These are phyloP conservation scores for Calameuta idolon DNA, from an alignment of 2,888 invertebrate species.

Conservation along the genomic window DNA sequence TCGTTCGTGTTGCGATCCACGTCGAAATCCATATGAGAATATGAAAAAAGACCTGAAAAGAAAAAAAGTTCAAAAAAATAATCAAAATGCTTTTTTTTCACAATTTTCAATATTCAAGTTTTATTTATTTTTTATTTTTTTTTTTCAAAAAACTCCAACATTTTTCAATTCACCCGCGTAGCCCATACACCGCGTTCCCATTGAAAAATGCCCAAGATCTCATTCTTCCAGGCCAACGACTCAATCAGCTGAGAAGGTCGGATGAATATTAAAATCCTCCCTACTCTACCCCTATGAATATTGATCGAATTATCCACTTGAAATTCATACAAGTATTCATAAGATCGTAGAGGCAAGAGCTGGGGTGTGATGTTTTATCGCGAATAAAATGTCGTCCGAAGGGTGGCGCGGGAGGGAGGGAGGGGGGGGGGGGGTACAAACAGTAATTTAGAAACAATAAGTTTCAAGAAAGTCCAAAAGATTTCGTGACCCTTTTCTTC, in stretches of 20 bases:
- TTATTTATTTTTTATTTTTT: too few relatives aligned
- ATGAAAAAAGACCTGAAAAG: constrained; percentile 78
- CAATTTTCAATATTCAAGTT: not conserved
- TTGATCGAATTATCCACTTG: not conserved
- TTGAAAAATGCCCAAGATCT: not conserved
- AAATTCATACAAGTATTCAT: not conserved
- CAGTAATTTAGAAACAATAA: not conserved
- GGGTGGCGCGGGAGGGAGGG: not conserved
- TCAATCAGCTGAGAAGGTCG: not conserved
- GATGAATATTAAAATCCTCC: not conserved
- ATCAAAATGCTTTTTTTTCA: not conserved
- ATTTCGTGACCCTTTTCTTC: not conserved
- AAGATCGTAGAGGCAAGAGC: not conserved
- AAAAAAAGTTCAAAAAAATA: not conserved
- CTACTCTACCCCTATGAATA: not conserved
- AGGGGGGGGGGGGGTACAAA: not conserved
- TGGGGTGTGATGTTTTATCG: not conserved
- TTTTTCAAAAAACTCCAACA: not conserved
- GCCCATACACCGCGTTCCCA: not conserved
- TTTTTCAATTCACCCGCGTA: not conserved
- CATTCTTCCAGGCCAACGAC: not conserved
- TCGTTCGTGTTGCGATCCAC: constrained; percentile 77
- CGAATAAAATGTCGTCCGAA: not conserved
- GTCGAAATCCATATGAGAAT: constrained; percentile 85
- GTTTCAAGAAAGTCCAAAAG: not conserved